A percentile compares a stretch with the other conserved stretches of the same genome.
These are phyloP conservation scores for Macheiramphus alcinus DNA, from an alignment of 2,113 vertebrate genomes.

Conservation along the genomic window DNA sequence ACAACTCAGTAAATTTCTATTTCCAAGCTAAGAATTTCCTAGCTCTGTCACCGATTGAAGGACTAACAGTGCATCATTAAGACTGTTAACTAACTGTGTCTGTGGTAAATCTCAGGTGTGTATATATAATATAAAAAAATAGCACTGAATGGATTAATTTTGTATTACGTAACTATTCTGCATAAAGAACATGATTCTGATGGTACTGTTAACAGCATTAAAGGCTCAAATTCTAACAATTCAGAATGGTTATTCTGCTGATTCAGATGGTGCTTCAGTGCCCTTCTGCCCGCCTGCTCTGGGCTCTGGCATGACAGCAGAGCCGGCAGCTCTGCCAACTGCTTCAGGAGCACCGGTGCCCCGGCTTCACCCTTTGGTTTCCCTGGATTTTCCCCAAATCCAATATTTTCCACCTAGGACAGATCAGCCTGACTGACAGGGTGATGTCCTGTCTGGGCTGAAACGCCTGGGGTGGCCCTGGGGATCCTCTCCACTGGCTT, in stretches of 20 bases:
- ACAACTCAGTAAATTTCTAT: background rate
- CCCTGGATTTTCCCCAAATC: background rate
- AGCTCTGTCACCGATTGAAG: background rate
- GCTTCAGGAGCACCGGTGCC: background rate
- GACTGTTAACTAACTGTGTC: background rate
- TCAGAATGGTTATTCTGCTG: too few relatives aligned
- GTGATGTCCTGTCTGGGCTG: background rate
- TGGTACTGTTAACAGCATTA: background rate
- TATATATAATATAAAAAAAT: background rate
- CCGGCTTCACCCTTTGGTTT: background rate
- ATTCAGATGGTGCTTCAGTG: too few relatives aligned
- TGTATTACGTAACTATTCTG: background rate
- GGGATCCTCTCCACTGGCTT: fast-evolving
- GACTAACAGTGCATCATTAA: background rate
- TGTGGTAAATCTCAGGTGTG: background rate
- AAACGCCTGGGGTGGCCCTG: background rate
- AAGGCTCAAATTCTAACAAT: background rate
- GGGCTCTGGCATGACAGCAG: fast-evolving
- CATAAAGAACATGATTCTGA: background rate
- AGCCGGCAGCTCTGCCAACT: background rate
- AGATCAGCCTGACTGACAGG: background rate
- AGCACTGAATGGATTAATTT: background rate
- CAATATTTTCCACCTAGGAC: background rate
- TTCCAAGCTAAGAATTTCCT: background rate
- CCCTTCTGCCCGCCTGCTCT: too few relatives aligned